Conservation (phyloP, 2,888 invertebrate species). For the Smittia sp. region DNA sequence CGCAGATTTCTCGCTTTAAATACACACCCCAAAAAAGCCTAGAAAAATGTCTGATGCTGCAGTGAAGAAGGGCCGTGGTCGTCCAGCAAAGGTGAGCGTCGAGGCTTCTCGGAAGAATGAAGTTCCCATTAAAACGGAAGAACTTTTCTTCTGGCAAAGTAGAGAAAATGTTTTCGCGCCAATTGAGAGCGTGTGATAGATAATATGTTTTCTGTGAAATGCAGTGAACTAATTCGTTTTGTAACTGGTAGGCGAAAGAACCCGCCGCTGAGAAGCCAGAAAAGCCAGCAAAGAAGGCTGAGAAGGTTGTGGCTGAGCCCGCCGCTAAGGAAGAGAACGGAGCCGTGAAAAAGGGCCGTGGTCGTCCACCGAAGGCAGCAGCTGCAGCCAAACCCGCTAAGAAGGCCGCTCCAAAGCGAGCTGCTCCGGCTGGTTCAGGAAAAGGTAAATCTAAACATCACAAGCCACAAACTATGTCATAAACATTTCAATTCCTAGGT, state of each 20-base stretch:
- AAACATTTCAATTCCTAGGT: background rate
- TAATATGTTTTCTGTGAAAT: background rate
- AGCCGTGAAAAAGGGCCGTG: conserved; percentile 10
- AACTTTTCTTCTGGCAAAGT: background rate
- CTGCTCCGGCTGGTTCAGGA: conserved; percentile 19
- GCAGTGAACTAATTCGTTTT: background rate
- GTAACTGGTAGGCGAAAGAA: background rate
- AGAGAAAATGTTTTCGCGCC: conserved; percentile 15
- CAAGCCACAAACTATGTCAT: background rate
- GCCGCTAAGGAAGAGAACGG: conserved; percentile 24
- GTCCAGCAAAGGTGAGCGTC: conserved; percentile 22
- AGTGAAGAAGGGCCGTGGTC: conserved; percentile 32
- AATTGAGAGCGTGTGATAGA: background rate
- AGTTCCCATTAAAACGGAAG: background rate
- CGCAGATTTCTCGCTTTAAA: background rate
- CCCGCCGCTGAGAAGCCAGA: background rate
- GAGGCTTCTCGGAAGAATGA: background rate
- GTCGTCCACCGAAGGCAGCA: background rate
- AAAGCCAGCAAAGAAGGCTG: background rate
- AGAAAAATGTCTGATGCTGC: conserved; percentile 25
- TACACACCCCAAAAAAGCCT: background rate
- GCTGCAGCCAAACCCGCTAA: background rate
- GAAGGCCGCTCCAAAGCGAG: background rate
- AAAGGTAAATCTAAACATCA: background rate
- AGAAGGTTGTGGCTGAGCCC: background rate